Base-by-base conservation (phyloP, 2,797 vertebrate species). In the Apogon talboti region DNA sequence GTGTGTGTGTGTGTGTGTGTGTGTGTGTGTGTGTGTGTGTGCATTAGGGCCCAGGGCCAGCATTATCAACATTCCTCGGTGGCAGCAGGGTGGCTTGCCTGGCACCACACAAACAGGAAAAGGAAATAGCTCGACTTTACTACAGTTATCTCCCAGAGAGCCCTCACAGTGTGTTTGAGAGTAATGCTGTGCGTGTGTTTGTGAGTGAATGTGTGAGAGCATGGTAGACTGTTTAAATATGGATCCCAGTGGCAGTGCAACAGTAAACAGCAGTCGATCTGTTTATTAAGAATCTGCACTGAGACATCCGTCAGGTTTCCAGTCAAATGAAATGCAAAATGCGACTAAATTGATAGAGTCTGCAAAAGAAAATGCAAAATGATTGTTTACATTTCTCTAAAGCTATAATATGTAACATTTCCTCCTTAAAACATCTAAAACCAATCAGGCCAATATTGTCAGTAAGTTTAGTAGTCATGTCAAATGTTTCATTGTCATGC, bases 81-180 rank as follows among this genome's bases (percentile, higher is more conserved):
- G 85, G 76, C 85, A 87, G 77, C 79, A 68, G 81, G 78, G 86
- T 86, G 79, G 70, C 73, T 83, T 68, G 85, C 73, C 81, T 86
- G 89, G 85, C 84, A 89, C 79, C 79, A 80, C 58, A 77, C 79
- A 86, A 88, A 90, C 87, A 87, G 87, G 88, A 87, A 89, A 56
- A 88, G 87, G 88, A 91, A 91, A 88, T 87, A 79, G 74, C 81
- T 81, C 35, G 15, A 84, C 71, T 86, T 79, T 72, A 82, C 45
- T 45, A 24, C 11, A 28, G 73, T 86, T 82, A 88, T 87, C 87
- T 87, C 77, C 64, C 51, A 12, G 59, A 83, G 80, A 83, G 77
- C 77, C 68, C 62, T 73, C 56, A 35, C 44, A n/a, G 47, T 54
- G 71, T 65, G 43, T 46, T 6, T 2, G 45, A 41, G 52, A 37